A percentile compares a stretch with the other conserved stretches of the same genome.
Evolutionary conservation across 2,888 invertebrate species (phyloP).

Genomic region (Drosophila putrida): DNA sequence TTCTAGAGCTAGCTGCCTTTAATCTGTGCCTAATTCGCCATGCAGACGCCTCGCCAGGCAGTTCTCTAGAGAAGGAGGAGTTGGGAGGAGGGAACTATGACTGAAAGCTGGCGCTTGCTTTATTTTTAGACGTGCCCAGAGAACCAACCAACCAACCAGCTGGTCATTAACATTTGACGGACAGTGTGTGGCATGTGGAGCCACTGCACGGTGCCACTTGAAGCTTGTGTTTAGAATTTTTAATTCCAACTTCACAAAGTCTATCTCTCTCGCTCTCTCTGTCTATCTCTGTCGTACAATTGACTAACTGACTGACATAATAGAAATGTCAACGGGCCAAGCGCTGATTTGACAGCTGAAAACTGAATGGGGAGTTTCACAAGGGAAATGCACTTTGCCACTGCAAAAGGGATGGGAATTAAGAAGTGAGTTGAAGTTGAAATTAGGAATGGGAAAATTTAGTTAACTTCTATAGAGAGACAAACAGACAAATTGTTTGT

Average conservation of each 20-base stretch:
- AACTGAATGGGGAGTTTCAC: slow-evolving; percentile 9
- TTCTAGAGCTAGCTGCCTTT: slow-evolving; percentile 41
- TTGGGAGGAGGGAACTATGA: background rate
- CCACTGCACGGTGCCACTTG: slow-evolving; percentile 19
- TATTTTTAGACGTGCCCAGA: slow-evolving; percentile 55
- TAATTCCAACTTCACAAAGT: slow-evolving; percentile 49
- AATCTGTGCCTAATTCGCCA: slow-evolving; percentile 68
- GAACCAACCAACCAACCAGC: too few relatives aligned
- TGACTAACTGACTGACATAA: slow-evolving; percentile 82
- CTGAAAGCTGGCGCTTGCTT: slow-evolving; percentile 41
- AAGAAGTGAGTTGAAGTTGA: slow-evolving; percentile 1
- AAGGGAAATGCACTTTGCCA: slow-evolving; percentile 11
- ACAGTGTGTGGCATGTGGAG: slow-evolving; percentile 36
- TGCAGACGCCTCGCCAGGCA: slow-evolving; percentile 59
- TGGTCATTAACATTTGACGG: slow-evolving; percentile 73
- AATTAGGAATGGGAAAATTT: background rate
- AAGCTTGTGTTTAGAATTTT: slow-evolving; percentile 64
- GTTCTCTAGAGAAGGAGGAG: background rate
- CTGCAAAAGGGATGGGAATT: background rate
- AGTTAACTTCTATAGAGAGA: background rate
- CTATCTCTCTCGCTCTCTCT: slow-evolving; percentile 1
- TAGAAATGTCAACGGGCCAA: slow-evolving; percentile 76
- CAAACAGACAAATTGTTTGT: slow-evolving; percentile 43
- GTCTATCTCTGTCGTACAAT: slow-evolving; percentile 21
- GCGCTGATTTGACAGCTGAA: slow-evolving; percentile 70